Evolutionary conservation across 2,113 vertebrate species (phyloP).

Genomic region (Progne subis): DNA sequence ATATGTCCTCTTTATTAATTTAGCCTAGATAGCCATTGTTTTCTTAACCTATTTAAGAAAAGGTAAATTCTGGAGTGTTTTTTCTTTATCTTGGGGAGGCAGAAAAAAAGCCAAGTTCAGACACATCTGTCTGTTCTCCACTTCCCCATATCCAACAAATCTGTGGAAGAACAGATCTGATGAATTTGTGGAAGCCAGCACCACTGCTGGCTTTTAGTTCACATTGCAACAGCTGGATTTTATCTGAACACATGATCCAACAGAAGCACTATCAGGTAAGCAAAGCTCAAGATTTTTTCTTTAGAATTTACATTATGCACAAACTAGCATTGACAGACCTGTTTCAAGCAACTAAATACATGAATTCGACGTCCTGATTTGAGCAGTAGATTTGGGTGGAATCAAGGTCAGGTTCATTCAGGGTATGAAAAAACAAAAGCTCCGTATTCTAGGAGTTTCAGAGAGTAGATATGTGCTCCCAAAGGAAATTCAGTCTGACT

Average conservation of each 20-base stretch:
- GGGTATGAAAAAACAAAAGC: not conserved
- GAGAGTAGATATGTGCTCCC: not conserved
- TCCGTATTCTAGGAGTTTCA: not conserved
- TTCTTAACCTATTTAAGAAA: not conserved
- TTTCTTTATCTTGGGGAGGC: not conserved
- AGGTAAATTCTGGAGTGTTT: not conserved
- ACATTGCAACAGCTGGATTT: not conserved
- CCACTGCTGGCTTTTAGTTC: not conserved
- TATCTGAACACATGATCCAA: not conserved
- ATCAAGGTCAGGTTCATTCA: not conserved
- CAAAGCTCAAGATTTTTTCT: not conserved
- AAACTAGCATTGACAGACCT: not conserved
- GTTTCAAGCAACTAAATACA: not conserved
- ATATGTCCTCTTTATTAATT: not conserved
- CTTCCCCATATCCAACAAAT: not conserved
- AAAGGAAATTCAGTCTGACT: not conserved
- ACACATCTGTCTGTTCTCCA: not conserved
- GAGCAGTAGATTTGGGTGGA: not conserved
- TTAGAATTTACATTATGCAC: not conserved
- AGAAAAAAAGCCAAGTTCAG: rapidly evolving
- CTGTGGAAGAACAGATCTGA: not conserved
- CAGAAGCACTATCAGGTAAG: not conserved
- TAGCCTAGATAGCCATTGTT: not conserved
- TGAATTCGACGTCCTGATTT: not conserved
- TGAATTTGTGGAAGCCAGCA: not conserved